A percentile compares a stretch with the other conserved stretches of the same genome.
Conservation (phyloP, 1,140 invertebrate species). For the Drosophila lacteicornis region DNA sequence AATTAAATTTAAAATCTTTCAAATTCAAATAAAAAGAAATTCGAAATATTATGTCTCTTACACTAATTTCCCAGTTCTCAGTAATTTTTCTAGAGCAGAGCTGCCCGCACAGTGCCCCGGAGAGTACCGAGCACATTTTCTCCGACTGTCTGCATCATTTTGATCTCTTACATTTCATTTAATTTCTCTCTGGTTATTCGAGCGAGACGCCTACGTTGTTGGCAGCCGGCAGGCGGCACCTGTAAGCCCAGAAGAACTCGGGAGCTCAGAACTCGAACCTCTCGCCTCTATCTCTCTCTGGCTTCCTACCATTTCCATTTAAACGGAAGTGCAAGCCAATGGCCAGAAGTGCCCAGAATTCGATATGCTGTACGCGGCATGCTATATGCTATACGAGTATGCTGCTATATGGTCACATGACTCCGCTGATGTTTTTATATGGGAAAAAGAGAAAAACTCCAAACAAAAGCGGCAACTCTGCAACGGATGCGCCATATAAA, state of each 20-base stretch:
- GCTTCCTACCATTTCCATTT: constrained; percentile 20
- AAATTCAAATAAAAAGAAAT: too few relatives aligned
- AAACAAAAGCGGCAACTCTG: constrained; percentile 50
- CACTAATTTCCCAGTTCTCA: neutral
- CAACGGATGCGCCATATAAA: constrained; percentile 62
- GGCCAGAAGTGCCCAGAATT: constrained; percentile 72
- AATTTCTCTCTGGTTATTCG: constrained; percentile 19
- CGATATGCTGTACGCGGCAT: constrained; percentile 44
- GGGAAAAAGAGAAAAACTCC: constrained; percentile 53
- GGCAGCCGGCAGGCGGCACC: constrained; percentile 39
- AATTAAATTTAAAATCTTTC: too few relatives aligned
- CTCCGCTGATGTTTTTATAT: constrained; percentile 40
- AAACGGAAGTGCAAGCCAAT: constrained; percentile 78
- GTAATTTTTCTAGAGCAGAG: neutral
- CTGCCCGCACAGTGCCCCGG: neutral
- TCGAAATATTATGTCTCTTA: too few relatives aligned
- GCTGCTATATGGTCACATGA: constrained; percentile 62
- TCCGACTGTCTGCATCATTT: neutral
- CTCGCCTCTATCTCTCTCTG: neutral
- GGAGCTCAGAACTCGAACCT: constrained; percentile 1
- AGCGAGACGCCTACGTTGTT: constrained; percentile 33
- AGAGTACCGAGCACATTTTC: neutral
- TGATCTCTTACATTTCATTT: constrained; percentile 10
- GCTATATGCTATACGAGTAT: neutral
- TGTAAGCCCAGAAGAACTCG: constrained; percentile 44